Evolutionary conservation across 2,797 vertebrate species (phyloP).

Genomic region (Centropyge bicolor): DNA sequence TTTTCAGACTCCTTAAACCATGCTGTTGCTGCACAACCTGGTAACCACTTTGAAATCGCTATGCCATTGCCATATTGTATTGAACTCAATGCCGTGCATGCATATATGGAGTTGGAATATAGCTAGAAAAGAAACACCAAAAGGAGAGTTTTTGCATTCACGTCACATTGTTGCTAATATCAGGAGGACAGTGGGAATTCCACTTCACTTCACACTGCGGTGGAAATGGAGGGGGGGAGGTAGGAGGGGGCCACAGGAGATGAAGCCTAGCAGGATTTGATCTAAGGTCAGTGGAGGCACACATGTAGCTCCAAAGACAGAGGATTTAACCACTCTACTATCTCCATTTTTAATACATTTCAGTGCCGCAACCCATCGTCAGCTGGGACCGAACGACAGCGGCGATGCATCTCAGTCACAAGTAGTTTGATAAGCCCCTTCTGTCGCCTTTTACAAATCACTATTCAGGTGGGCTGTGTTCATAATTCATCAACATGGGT

Average conservation of each 20-base stretch:
- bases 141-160: slow-evolving; percentile 36
- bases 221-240: slow-evolving; percentile 36
- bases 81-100: slow-evolving; percentile 40
- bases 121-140: slow-evolving; percentile 25
- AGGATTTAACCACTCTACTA: slow-evolving; percentile 44
- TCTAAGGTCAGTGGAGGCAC: slow-evolving; percentile 56
- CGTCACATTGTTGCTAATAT: slow-evolving; percentile 47
- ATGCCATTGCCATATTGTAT: slow-evolving; percentile 37
- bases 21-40: slow-evolving; percentile 44
- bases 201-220: slow-evolving; percentile 54
- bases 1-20: slow-evolving; percentile 72
- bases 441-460: slow-evolving; percentile 57
- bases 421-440: slow-evolving; percentile 47
- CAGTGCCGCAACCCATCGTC: slow-evolving; percentile 2
- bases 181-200: slow-evolving; percentile 50
- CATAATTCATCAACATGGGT: slow-evolving; percentile 83
- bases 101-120: slow-evolving; percentile 28
- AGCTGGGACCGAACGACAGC: slow-evolving; percentile 10
- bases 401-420: slow-evolving; percentile 2
- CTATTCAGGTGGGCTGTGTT: slow-evolving; percentile 79
- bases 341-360: slow-evolving; percentile 46
- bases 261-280: slow-evolving; percentile 54
- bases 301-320: slow-evolving; percentile 37
- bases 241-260: slow-evolving; percentile 33
- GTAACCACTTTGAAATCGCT: slow-evolving; percentile 54